A percentile compares a stretch with the other conserved stretches of the same genome.
Evolutionary conservation across 2,797 vertebrate genomes (phyloP).

Genomic region (Fistularia tabacaria): DNA sequence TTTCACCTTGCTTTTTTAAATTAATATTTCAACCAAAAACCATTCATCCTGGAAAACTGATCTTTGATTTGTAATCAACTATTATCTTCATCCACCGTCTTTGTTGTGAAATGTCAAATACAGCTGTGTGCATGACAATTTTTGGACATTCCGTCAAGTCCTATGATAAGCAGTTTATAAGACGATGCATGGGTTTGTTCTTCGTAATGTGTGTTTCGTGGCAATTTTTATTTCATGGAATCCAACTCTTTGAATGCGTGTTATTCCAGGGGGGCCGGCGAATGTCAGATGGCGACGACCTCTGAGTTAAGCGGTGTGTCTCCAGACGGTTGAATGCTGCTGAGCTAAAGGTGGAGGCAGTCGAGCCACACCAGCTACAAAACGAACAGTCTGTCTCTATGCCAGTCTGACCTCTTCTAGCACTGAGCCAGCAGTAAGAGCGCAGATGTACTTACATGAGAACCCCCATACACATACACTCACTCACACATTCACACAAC

Average conservation of each 20-base stretch:
- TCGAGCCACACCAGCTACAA: conserved; percentile 39
- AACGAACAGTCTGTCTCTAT: conserved; percentile 29
- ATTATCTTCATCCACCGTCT: too few relatives aligned
- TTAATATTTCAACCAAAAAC: too few relatives aligned
- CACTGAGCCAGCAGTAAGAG: conserved; percentile 37
- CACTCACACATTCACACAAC: conserved; percentile 13
- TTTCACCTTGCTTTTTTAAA: too few relatives aligned
- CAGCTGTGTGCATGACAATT: too few relatives aligned
- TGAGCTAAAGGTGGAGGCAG: conserved; percentile 53
- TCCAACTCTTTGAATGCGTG: not conserved
- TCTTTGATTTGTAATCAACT: too few relatives aligned
- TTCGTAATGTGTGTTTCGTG: too few relatives aligned
- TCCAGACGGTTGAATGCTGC: conserved; percentile 67
- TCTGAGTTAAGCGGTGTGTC: conserved; percentile 76
- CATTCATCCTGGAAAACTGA: too few relatives aligned
- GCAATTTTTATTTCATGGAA: not conserved
- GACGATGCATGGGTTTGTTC: too few relatives aligned
- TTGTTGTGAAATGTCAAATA: too few relatives aligned
- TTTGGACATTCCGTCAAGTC: too few relatives aligned
- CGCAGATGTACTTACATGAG: conserved; percentile 23
- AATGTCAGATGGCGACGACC: conserved; percentile 81
- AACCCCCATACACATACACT: not conserved
- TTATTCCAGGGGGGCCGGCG: conserved; percentile 67
- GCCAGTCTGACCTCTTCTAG: conserved; percentile 30
- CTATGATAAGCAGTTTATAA: too few relatives aligned